phyloP scores from a whole-genome alignment of 2,888 invertebrate species.

The Ochropleura plecta region DNA sequence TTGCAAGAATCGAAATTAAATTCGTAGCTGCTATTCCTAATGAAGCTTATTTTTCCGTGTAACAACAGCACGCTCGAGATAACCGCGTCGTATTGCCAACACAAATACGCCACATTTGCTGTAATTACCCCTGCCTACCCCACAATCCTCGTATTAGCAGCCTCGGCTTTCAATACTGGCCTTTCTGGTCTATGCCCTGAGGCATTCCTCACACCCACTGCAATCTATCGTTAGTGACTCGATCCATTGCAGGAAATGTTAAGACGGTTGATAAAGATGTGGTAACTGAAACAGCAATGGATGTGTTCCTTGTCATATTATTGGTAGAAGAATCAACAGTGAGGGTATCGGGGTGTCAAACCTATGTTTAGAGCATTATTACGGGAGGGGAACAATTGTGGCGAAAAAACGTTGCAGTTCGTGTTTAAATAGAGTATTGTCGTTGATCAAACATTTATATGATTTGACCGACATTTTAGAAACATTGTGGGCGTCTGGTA shows the following conservation, averaged over 20 bases:
- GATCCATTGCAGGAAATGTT: slow-evolving; percentile 67
- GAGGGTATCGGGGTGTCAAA: slow-evolving; percentile 81
- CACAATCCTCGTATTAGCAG: slow-evolving; percentile 85
- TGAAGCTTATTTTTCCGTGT: slow-evolving; percentile 37
- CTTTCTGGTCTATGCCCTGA: slow-evolving; percentile 70
- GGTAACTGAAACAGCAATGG: slow-evolving; percentile 66
- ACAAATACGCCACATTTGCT: slow-evolving; percentile 86
- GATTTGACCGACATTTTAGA: slow-evolving; percentile 46
- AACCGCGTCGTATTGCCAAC: slow-evolving; percentile 78
- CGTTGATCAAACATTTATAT: slow-evolving; percentile 63
- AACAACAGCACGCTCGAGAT: slow-evolving; percentile 46
- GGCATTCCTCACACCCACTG: slow-evolving; percentile 51
- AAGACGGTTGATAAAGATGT: neutral
- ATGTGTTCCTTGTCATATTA: slow-evolving; percentile 28
- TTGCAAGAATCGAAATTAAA: neutral
- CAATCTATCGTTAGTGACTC: slow-evolving; percentile 24
- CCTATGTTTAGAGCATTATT: slow-evolving; percentile 88
- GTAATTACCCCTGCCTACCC: slow-evolving; percentile 85
- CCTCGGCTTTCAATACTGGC: slow-evolving; percentile 77
- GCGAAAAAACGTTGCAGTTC: slow-evolving; percentile 79
- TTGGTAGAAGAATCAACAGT: slow-evolving; percentile 38
- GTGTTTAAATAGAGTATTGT: slow-evolving; percentile 72
- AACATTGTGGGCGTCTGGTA: slow-evolving; percentile 18
- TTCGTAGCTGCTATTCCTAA: neutral
- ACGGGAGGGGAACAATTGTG: slow-evolving; percentile 81